Evolutionary conservation across 2,888 invertebrate species (phyloP), one percentile per base, ranked within the genome.

Genomic region (Caenorhabditis becei): DNA sequence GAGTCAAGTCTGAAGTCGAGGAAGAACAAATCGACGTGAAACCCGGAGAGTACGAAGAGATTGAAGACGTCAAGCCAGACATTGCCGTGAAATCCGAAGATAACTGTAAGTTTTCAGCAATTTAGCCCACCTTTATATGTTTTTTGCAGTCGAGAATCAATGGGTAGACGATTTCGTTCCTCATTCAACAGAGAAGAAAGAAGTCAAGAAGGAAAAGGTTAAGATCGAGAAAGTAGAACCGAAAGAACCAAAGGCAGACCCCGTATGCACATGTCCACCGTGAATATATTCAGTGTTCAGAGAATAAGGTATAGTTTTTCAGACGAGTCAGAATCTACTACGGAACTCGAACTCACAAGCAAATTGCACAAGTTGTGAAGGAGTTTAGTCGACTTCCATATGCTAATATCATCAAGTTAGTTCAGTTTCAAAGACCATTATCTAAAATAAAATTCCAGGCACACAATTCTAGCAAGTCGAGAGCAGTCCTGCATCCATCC

Each of bases 301-400:
- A 18, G 3, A 47, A n/a, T 10, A 32, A 32, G 10, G 32, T 4
- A 32, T n/a, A n/a, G n/a, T n/a, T 32, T 83, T 87, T 61, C 88
- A 93, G 92, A 75, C 91, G 93, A 5, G 94, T 95, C 0, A 94
- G 93, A 71, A 94, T 95, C 56, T 95, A 93, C 92, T 95, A 95
- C 92, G 95, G 95, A 4, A 94, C 95, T 0, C 91, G 95, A 62
- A 95, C 95, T 0, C 95, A 95, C 91, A 94, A 94, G 82, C 95
- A 95, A 89, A 93, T 96, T 53, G 93, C 94, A 62, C 95, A 95
- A 91, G 94, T 95, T n/a, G 93, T 95, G 5, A 93, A 93, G 84
- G 95, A 96, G 92, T 93, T 95, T 62, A 92, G 92, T 5, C 93
- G 94, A 89, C 95, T 95, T 0, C 92, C 91, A 0, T 95, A 95